Base-by-base conservation (phyloP, 2,797 vertebrate species). In the Poeciliopsis gracilis region DNA sequence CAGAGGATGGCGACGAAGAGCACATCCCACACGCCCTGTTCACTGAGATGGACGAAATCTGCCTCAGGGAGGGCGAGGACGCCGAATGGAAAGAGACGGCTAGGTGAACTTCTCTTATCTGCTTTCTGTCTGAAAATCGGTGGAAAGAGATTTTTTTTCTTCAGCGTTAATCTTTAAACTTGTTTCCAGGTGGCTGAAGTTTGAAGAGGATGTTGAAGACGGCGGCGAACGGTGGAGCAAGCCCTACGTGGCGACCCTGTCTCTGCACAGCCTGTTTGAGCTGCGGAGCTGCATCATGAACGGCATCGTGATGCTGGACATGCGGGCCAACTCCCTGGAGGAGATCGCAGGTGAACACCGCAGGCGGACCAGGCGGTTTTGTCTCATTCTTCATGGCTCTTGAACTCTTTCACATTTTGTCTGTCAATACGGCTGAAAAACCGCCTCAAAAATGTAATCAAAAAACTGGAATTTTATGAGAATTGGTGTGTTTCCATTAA, bases 201-300 rank as follows among this genome's bases (percentile, higher is more conserved):
- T 99, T 91, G 98, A 99, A 94, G 98, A 99, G 94, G 98, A 99
- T 76, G 98, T 99, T 25, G 98, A 99, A 92, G 98, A 99, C 38
- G 98, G 98, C 13, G 98, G 98, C 1, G 98, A 99, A 88, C 96
- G 98, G 72, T 99, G 98, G 98, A 99, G 97, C 91, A 99, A 99
- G 85, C 98, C 98, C 0, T 99, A 99, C 0, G 98, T 99, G 72
- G 98, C 98, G 69, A 99, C 98, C 0, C 94, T 99, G 86, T 99
- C 98, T 3, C 93, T 99, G 81, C 98, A 99, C 87, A 99, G 98
- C 88, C 95, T 99, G 75, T 99, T 99, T 87, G 98, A 99, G 86
- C 94, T 99, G 66, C 97, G 98, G 90, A 98, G 97, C 93, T 99
- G 98, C 93, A 97, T 99, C 92, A 96, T 99, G 89, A 99, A 99